Evolutionary conservation across 1,140 invertebrate genomes (phyloP).

Genomic region (Teleogryllus occipitalis): DNA sequence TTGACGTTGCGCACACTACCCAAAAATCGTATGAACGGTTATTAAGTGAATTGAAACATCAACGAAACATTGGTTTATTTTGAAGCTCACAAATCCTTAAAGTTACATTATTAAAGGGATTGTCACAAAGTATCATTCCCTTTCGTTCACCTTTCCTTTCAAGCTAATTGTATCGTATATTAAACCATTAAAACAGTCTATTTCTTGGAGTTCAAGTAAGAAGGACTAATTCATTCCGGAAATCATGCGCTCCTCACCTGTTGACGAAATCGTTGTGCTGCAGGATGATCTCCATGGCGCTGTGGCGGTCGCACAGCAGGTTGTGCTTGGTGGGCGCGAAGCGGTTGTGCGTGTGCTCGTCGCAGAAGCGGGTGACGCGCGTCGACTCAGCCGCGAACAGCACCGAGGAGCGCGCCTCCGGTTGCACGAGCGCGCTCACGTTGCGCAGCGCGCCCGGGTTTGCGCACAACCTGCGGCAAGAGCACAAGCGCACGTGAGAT

Average conservation of each 20-base stretch:
- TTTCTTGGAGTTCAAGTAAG: no score
- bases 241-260: conserved; percentile 25
- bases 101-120: no score
- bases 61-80: no score
- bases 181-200: no score
- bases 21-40: no score
- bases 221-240: no score
- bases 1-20: no score
- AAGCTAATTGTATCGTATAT: not conserved
- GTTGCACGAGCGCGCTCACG: conserved; percentile 34
- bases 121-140: no score
- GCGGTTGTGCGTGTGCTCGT: conserved; percentile 48
- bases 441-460: conserved; percentile 31
- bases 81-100: no score
- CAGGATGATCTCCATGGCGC: conserved; percentile 51
- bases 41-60: no score
- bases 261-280: conserved; percentile 48
- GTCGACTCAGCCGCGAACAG: conserved; percentile 43
- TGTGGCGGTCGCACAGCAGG: conserved; percentile 48
- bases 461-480: conserved; percentile 32
- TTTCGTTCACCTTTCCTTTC: not conserved
- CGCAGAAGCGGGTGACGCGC: conserved; percentile 50
- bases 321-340: conserved; percentile 61
- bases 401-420: conserved; percentile 43
- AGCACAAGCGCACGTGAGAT: not conserved